A percentile compares a stretch with the other conserved stretches of the same genome.
phyloP scores from a whole-genome alignment of 1,140 invertebrate genomes.

The Zaprionus ghesquierei region DNA sequence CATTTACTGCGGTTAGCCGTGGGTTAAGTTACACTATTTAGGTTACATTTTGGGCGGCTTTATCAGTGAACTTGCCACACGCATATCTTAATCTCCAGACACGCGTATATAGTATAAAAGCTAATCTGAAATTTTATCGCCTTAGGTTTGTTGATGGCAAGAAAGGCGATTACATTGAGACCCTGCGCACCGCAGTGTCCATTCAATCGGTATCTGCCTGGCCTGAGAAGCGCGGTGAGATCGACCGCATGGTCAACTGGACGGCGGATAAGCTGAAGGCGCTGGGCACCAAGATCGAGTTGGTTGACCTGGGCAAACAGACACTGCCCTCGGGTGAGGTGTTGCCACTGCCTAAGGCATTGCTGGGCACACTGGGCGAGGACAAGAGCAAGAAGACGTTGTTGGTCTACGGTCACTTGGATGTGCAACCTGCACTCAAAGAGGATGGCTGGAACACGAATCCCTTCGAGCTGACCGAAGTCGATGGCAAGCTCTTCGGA shows the following conservation, averaged over 20 bases:
- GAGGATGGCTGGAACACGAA: slow-evolving; percentile 98
- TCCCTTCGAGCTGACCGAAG: slow-evolving; percentile 95
- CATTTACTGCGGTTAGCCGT: not conserved
- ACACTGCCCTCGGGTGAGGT: slow-evolving; percentile 88
- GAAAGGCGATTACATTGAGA: slow-evolving; percentile 87
- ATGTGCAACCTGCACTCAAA: slow-evolving; percentile 96
- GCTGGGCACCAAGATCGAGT: slow-evolving; percentile 89
- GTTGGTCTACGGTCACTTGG: slow-evolving; percentile 98
- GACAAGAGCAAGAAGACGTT: slow-evolving; percentile 95
- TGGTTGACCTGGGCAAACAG: slow-evolving; percentile 92
- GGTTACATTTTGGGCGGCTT: not conserved
- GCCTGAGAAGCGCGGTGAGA: slow-evolving; percentile 80
- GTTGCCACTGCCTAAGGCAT: slow-evolving; percentile 92
- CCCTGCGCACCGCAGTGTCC: slow-evolving; percentile 92
- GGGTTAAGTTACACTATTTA: not conserved
- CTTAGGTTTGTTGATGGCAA: slow-evolving; percentile 64
- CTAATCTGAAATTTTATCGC: slow-evolving; percentile 37
- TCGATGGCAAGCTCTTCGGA: slow-evolving; percentile 95
- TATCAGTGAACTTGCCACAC: not conserved
- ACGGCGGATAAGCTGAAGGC: slow-evolving; percentile 88
- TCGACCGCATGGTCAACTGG: slow-evolving; percentile 89
- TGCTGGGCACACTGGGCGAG: slow-evolving; percentile 93
- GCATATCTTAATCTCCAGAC: slow-evolving; percentile 5
- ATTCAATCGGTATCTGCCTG: slow-evolving; percentile 98
- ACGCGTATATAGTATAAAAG: slow-evolving; percentile 11